Evolutionary conservation across 2,797 vertebrate genomes (phyloP).

Genomic region (Ctenopoma kingsleyae): DNA sequence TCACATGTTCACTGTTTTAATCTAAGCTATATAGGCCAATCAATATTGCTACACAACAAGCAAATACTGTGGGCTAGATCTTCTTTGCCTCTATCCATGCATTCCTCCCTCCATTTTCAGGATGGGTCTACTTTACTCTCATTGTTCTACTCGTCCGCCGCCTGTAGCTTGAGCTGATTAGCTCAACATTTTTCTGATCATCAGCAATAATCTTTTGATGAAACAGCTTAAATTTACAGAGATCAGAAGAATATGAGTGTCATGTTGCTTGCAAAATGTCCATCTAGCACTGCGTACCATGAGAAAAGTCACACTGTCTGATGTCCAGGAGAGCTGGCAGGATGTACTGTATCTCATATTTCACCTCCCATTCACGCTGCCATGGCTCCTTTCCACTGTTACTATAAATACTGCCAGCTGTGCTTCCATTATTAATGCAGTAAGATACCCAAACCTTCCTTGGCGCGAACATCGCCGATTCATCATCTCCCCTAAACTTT

Average conservation of each 20-base stretch:
- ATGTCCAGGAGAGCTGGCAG: conserved; percentile 64
- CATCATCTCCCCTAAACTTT: conserved; percentile 70
- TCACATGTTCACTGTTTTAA: conserved; percentile 56
- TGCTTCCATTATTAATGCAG: conserved; percentile 87
- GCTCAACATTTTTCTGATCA: conserved; percentile 10
- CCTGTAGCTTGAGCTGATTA: conserved; percentile 6
- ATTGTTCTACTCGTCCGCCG: conserved; percentile 2
- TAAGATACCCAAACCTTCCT: conserved; percentile 60
- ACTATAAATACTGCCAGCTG: conserved; percentile 86
- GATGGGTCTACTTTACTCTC: background rate
- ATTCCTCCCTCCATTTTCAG: background rate
- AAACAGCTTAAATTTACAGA: conserved; percentile 14
- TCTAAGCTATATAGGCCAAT: conserved; percentile 72
- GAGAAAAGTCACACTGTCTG: conserved; percentile 74
- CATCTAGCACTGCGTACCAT: conserved; percentile 69
- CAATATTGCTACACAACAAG: conserved; percentile 74
- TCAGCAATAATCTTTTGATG: conserved; percentile 7
- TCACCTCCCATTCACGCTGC: conserved; percentile 65
- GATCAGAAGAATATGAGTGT: background rate
- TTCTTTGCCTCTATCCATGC: conserved; percentile 7
- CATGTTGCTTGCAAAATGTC: conserved; percentile 15
- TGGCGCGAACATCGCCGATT: conserved; percentile 57
- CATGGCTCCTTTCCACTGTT: conserved; percentile 53
- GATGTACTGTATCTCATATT: conserved; percentile 55
- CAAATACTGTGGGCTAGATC: conserved; percentile 26